Evolutionary conservation across 2,797 vertebrate species (phyloP).

Genomic region (Phyllotis vaccarum): DNA sequence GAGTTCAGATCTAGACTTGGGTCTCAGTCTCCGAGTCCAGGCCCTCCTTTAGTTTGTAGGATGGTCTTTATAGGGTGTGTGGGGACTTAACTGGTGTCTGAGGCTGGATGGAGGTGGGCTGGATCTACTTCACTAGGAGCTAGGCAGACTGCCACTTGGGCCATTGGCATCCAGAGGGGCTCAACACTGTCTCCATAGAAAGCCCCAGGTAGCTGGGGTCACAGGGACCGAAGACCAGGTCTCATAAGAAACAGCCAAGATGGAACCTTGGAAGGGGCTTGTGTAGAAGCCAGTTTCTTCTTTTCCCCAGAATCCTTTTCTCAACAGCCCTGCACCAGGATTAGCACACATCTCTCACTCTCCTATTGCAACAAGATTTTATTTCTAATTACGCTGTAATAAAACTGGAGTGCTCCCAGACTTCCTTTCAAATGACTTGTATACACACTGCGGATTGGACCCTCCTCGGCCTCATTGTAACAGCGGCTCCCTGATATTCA

Average conservation of each 20-base stretch:
- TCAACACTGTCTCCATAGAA: not conserved
- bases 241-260: not conserved
- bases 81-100: not conserved
- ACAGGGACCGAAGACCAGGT: rapidly evolving
- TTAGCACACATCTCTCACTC: constrained; percentile 89
- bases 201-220: not conserved
- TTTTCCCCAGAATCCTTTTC: constrained; percentile 79
- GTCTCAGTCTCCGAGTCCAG: not conserved
- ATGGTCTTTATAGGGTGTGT: not conserved
- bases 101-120: not conserved
- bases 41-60: not conserved
- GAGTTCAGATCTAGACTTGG: not conserved
- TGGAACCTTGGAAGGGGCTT: not conserved
- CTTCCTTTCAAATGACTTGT: constrained; percentile 91
- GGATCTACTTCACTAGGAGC: not conserved
- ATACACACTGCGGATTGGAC: constrained; percentile 88
- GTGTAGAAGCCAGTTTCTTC: not conserved
- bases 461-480: constrained; percentile 86
- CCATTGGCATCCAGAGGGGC: not conserved
- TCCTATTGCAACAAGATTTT: constrained; percentile 90
- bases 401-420: constrained; percentile 90
- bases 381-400: constrained; percentile 92
- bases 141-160: not conserved
- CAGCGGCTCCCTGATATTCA: constrained; percentile 89
- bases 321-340: constrained; percentile 82